Conservation (phyloP, 1,140 invertebrate genomes). For the Cydia pomonella region DNA sequence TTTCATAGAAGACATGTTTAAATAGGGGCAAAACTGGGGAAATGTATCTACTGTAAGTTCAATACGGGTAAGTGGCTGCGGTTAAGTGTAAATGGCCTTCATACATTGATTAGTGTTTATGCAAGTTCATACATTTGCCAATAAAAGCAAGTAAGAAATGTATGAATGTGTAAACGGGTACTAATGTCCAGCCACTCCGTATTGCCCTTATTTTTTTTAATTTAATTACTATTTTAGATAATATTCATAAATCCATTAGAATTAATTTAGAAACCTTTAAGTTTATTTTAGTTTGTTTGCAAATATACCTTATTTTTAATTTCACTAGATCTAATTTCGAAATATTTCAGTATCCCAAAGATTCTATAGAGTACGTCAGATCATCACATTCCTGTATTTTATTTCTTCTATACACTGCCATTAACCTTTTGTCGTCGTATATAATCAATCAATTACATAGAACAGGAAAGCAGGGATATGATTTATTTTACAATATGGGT, state of each 20-base stretch:
- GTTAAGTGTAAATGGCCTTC: too few relatives aligned
- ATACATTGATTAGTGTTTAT: too few relatives aligned
- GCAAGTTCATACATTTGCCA: too few relatives aligned
- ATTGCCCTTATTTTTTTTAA: too few relatives aligned
- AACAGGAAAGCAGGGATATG: too few relatives aligned
- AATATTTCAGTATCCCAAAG: slow-evolving; percentile 16
- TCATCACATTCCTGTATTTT: neutral
- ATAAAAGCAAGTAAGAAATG: too few relatives aligned
- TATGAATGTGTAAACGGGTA: too few relatives aligned
- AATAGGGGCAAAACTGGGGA: neutral
- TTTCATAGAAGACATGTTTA: neutral
- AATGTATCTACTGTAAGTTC: neutral
- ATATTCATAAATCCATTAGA: neutral
- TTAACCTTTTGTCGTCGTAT: neutral
- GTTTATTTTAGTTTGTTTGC: neutral
- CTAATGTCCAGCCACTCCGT: too few relatives aligned
- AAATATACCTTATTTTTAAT: neutral
- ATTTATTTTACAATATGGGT: too few relatives aligned
- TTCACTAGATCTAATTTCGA: neutral
- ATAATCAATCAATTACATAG: too few relatives aligned
- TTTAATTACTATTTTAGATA: neutral
- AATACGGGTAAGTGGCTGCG: too few relatives aligned
- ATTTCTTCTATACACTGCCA: neutral
- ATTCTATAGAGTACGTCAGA: neutral
- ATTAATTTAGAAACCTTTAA: neutral